Evolutionary conservation across 2,888 invertebrate species (phyloP), one percentile per base, ranked within the genome.

Genomic region (Coecobrya sp.): DNA sequence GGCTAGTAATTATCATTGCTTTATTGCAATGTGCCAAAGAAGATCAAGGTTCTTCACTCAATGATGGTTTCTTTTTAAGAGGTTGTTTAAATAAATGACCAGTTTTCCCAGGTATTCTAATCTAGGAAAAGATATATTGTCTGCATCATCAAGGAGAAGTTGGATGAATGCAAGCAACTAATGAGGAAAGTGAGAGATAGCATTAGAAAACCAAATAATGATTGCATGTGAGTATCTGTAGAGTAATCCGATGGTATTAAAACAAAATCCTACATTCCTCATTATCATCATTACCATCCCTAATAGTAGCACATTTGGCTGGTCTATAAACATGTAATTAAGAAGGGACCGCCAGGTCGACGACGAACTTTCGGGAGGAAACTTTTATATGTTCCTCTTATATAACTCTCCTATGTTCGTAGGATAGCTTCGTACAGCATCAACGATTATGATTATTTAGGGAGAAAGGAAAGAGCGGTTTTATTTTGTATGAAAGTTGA

Each of bases 261-360:
- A 70, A 81, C 42, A 79, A 76, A 81, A 30, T 1, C 76, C 73
- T 59, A 76, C 65, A 87, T 87, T 87, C 62, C 49, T 45, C 87
- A 49, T 73, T 52, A 79, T 76, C 27, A 68, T 68, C 65, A n/a
- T 62, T 25, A 27, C 30, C 11, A 89, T 30, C 70, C 30, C 45
- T 36, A 2, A 49, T n/a, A 76, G 76, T 45, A 76, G 49, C 45
- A 49, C 76, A 25, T 45, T 76, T 76, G 76, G 76, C 22, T 22
- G 16, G 68, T 85, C 85, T 87, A 65, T 62, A 87, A 45, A 2
- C 65, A 65, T 87, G 65, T 87, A 87, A 79, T 87, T 87, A 87
- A 49, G 19, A 5, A 42, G 25, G 49, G 79, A 87, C 87, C 87
- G 87, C 87, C 87, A 87, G 22, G 79, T 36, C 36, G 55, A 86